These are phyloP conservation scores for Boloria euphrosyne DNA, from an alignment of 2,888 invertebrate species.

Conservation along the genomic window DNA sequence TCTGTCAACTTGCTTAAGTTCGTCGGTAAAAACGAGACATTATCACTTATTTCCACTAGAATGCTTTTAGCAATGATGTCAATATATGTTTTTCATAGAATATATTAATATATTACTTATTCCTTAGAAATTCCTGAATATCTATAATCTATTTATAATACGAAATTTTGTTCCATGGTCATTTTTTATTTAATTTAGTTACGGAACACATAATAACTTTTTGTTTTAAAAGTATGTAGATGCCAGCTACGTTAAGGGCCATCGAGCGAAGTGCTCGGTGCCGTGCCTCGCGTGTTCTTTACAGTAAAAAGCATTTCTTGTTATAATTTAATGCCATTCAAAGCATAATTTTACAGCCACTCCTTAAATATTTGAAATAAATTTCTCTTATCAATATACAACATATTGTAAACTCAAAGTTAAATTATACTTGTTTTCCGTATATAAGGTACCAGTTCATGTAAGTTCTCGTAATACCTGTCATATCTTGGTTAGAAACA, in stretches of 20 bases:
- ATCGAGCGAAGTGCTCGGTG: conserved; percentile 66
- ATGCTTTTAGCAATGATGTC: no score
- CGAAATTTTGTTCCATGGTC: conserved; percentile 14
- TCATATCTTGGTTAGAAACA: conserved; percentile 1
- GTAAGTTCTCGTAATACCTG: neutral
- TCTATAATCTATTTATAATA: neutral
- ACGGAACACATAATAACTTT: conserved; percentile 49
- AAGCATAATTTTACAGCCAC: conserved; percentile 5
- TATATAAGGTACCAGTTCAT: no score
- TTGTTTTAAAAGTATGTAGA: conserved; percentile 64
- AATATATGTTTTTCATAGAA: no score
- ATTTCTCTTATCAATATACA: neutral
- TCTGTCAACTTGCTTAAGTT: no score
- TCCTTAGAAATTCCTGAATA: no score
- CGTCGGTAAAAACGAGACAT: no score
- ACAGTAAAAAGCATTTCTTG: conserved; percentile 64
- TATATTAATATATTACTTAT: no score
- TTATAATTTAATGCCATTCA: conserved; percentile 38
- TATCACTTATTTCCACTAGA: no score
- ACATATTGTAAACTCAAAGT: no score
- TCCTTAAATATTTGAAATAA: conserved; percentile 6
- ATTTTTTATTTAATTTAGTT: conserved; percentile 27
- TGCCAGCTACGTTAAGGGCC: conserved; percentile 65
- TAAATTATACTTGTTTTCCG: no score
- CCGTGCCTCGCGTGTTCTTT: conserved; percentile 63